Conservation (phyloP, 2,113 vertebrate species). For the Oceanites oceanicus region DNA sequence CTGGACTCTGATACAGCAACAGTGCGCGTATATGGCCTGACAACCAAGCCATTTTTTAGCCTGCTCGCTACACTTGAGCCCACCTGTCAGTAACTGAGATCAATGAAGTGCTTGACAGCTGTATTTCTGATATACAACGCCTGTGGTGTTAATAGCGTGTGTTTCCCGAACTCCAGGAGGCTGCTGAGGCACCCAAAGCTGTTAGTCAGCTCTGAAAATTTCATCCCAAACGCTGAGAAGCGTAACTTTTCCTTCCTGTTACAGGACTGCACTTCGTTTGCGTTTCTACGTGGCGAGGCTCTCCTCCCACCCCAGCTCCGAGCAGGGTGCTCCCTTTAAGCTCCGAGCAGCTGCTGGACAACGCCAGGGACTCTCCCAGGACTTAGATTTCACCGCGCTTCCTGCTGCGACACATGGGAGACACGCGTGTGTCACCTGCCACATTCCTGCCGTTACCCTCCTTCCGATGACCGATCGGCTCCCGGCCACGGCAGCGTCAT, state of each 20-base stretch:
- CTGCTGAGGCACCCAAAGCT: background rate
- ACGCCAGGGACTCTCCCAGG: background rate
- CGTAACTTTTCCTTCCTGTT: background rate
- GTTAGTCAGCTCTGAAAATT: background rate
- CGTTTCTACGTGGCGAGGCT: background rate
- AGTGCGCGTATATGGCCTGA: background rate
- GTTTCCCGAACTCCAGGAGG: background rate
- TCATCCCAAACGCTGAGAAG: background rate
- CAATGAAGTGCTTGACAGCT: background rate
- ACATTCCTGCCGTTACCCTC: background rate
- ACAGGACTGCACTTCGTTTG: background rate
- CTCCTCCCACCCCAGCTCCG: background rate
- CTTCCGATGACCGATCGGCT: background rate
- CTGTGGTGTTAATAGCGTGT: fast-evolving
- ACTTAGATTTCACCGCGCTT: background rate
- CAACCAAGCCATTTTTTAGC: background rate
- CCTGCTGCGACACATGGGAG: background rate
- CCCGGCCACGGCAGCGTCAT: background rate
- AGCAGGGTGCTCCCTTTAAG: background rate
- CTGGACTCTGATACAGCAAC: background rate
- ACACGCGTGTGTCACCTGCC: background rate
- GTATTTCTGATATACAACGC: background rate
- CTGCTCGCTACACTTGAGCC: background rate
- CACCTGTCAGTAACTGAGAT: background rate
- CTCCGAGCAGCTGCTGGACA: background rate